A percentile compares a stretch with the other conserved stretches of the same genome.
Evolutionary conservation across 2,888 invertebrate species (phyloP).

Genomic region (Metallyticus violacea): DNA sequence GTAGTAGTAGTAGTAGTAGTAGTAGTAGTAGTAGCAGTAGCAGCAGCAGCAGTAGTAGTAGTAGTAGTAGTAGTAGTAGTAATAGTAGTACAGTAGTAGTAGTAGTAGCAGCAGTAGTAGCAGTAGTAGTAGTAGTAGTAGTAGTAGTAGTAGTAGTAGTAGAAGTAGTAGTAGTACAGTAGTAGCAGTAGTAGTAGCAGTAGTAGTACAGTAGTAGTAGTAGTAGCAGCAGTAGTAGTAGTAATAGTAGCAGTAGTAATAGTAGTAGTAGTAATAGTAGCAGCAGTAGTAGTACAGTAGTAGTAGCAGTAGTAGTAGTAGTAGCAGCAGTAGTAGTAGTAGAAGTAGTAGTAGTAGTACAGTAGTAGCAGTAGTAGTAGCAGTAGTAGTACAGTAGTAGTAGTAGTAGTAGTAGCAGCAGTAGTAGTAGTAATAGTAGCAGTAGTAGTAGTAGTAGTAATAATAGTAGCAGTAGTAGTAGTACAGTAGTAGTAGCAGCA

Average conservation of each 20-base stretch:
- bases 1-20: neutral
- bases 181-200: neutral
- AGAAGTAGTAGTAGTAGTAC: no score
- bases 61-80: neutral
- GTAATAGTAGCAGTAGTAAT: neutral
- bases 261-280: neutral
- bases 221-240: neutral
- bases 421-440: no score
- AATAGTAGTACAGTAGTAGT: neutral
- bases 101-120: neutral
- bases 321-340: no score
- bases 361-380: no score
- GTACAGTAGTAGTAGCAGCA: no score
- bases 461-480: no score
- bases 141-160: neutral
- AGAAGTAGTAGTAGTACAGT: neutral
- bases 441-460: no score
- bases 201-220: neutral
- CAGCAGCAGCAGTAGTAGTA: neutral
- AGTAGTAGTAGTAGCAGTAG: neutral
- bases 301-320: no score
- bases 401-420: no score
- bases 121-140: neutral
- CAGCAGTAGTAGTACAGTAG: neutral
- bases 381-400: no score